Base-by-base conservation (phyloP, 2,113 vertebrate species). In the Asarcornis scutulata region DNA sequence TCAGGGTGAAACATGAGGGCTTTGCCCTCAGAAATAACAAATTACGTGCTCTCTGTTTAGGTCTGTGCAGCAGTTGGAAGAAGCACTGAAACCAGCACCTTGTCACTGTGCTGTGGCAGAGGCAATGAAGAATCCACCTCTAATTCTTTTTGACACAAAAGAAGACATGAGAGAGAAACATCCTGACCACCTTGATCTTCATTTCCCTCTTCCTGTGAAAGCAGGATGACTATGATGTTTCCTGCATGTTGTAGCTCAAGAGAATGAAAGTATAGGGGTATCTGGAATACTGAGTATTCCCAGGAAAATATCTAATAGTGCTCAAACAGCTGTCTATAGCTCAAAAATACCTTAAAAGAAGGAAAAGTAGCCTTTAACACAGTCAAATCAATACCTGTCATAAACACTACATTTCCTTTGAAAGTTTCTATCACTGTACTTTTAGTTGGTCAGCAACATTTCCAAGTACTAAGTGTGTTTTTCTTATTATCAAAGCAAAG, bases 361-460 rank as follows among this genome's bases (percentile, higher is more conserved):
- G 68, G 69, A 87, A 97, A 93, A 96, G 77, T 52, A 91, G 50
- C 86, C 85, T 96, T 97, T 73, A 91, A 96, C 86, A 38, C 48
- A 91, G 85, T 86, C 6, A 3, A 83, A 94, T 91, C 75, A 66
- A 89, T 78, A 93, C 21, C 88, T 82, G 83, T 92, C 85, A 96
- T 91, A 96, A 95, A 71, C 71, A 60, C 58, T 83, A 46, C 34
- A 50, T 87, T 83, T 83, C 71, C 88, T 92, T 68, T 91, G 69
- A 88, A 95, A 90, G 67, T 91, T 81, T 68, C 0, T 44, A 86
- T 91, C 59, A 48, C 71, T 62, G 52, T 74, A 84, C 76, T 96
- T 97, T 77, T 67, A 94, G 93, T 82, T 96, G 91, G 95, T 89
- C 95, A 93, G 95, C 91, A 94, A 89, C 73, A 89, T 92, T 97